A percentile compares a stretch with the other conserved stretches of the same genome.
Evolutionary conservation across 2,113 vertebrate species (phyloP).

Genomic region (Clupea harengus): DNA sequence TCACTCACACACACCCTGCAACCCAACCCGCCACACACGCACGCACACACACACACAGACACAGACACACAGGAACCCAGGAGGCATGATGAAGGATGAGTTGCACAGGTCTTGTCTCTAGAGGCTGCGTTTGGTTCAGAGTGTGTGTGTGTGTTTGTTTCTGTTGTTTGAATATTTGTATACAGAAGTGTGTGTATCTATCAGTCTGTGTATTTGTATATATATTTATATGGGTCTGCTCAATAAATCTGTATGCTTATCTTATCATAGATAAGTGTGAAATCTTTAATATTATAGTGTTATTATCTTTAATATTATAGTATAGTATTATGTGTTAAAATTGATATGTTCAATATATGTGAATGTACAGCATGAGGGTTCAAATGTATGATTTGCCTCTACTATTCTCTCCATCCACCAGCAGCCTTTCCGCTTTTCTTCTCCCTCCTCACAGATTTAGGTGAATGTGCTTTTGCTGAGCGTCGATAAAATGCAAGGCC

Average conservation of each 20-base stretch:
- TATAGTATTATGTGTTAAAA: too few species aligned
- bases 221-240: background rate
- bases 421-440: background rate
- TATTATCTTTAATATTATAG: too few species aligned
- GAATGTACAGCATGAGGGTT: background rate
- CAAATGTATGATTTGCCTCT: background rate
- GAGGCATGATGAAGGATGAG: background rate
- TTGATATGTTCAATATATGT: background rate
- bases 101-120: background rate
- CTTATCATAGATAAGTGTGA: background rate
- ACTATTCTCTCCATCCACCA: background rate
- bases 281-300: too few species aligned
- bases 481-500: background rate
- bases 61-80: background rate
- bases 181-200: background rate
- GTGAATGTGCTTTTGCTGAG: constrained; percentile 5
- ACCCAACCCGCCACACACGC: background rate
- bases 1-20: background rate
- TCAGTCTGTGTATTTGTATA: background rate
- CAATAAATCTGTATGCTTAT: too few species aligned
- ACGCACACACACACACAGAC: background rate
- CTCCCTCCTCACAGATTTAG: constrained; percentile 32
- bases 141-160: background rate
- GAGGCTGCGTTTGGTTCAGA: background rate
- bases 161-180: background rate